Percentiles rank a stretch among this genome's conserved stretches.
phyloP scores from a whole-genome alignment of 1,140 invertebrate genomes.

The Notospermus geniculatus region DNA sequence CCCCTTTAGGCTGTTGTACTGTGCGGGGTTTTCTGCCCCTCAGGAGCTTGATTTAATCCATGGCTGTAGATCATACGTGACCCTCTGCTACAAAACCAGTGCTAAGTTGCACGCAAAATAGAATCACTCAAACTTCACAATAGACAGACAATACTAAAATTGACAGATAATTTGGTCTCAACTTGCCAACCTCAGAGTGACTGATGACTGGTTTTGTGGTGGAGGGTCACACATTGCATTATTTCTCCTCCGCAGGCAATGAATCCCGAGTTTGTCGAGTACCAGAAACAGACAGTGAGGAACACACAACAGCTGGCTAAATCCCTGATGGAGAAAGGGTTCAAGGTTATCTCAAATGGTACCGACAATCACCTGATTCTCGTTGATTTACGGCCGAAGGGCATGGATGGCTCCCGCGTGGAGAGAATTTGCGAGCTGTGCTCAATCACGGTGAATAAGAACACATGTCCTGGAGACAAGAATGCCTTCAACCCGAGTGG shows the following conservation, averaged over 20 bases:
- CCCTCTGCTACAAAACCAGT: no score
- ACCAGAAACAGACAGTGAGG: conserved; percentile 78
- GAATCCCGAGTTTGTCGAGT: conserved; percentile 75
- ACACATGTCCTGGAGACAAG: conserved; percentile 87
- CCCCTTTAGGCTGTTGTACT: no score
- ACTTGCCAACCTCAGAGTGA: no score
- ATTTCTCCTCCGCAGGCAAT: conserved; percentile 29
- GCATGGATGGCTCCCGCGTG: conserved; percentile 79
- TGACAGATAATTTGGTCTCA: no score
- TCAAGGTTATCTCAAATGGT: conserved; percentile 59
- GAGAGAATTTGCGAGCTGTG: conserved; percentile 86
- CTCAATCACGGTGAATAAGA: conserved; percentile 95
- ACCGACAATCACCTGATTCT: conserved; percentile 68
- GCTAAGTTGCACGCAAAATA: no score
- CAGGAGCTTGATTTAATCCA: no score
- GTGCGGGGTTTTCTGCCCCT: no score
- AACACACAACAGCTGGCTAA: conserved; percentile 59
- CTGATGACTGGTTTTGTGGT: no score
- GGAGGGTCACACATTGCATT: no score
- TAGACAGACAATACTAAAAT: no score
- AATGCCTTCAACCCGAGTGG: conserved; percentile 90
- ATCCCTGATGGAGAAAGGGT: conserved; percentile 53
- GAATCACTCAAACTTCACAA: no score
- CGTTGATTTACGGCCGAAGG: conserved; percentile 69
- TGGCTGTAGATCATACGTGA: no score